Conservation (phyloP, 1,140 invertebrate species). For the Pogonognathellus flavescens region DNA sequence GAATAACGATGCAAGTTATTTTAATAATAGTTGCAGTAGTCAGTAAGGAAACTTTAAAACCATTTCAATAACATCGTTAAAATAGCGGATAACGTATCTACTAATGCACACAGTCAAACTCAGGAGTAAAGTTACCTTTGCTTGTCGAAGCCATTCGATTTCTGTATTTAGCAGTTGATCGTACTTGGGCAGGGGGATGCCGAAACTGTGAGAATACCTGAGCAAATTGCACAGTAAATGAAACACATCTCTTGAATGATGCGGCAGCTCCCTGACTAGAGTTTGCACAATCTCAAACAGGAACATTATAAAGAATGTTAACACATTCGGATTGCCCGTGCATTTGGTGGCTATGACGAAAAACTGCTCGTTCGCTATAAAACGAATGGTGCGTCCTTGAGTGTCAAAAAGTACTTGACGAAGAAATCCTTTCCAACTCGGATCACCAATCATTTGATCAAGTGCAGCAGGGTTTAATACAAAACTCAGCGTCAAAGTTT, state of each 20-base stretch:
- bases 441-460: conserved; percentile 72
- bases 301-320: conserved; percentile 82
- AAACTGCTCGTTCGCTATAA: conserved; percentile 86
- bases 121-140: conserved; percentile 71
- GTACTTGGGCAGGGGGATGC: conserved; percentile 77
- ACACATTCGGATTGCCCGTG: conserved; percentile 73
- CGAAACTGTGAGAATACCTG: conserved; percentile 78
- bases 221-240: conserved; percentile 82
- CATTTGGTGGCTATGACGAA: conserved; percentile 83
- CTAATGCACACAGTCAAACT: background rate
- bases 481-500: conserved; percentile 90
- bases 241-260: conserved; percentile 82
- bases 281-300: conserved; percentile 82
- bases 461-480: conserved; percentile 86
- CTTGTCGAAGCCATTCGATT: conserved; percentile 84
- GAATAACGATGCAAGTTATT: background rate
- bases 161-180: conserved; percentile 82
- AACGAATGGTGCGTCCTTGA: conserved; percentile 73
- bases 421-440: conserved; percentile 61
- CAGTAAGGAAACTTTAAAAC: background rate
- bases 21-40: background rate
- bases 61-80: conserved; percentile 7
- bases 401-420: conserved; percentile 62
- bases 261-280: conserved; percentile 82
- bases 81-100: background rate